Evolutionary conservation across 2,888 invertebrate species (phyloP), one percentile per base, ranked within the genome.

Genomic region (Diarsia rubi): DNA sequence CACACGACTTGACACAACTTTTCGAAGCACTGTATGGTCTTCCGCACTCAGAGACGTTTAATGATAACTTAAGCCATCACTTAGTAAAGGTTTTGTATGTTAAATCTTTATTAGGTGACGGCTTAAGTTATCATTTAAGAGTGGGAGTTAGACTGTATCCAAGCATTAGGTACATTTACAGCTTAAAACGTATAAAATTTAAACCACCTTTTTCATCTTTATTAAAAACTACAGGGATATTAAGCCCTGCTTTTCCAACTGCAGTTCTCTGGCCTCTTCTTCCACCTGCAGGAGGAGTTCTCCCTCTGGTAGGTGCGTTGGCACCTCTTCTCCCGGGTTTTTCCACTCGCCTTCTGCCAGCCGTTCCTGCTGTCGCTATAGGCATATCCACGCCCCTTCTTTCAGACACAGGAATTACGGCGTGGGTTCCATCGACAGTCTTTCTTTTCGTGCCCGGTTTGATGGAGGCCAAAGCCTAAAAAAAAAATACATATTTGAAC

Each of bases 221-320:
- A 14, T 75, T 75, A 47, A 83, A 89, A 1, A 86, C 81, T 0
- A 90, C 47, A 0, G 91, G 91, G 49, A 92, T 82, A 24, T 90
- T 88, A 0, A 87, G 5, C 2, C 73, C 81, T 54, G 74, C 79
- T 66, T 8, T 16, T 62, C 42, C 42, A 42, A 62, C 42, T 42
- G 42, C n/a, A 19, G 16, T 8, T 8, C 14, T 54, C 12, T 37
- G 37, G n/a, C 14, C n/a, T 19, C 60, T 62, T 6, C 42, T 62
- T 16, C 42, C 62, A 5, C 37, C 60, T 0, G 21, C 37, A 12
- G 60, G 37, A 5, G 37, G 21, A 0, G 37, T 54, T n/a, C 60
- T 60, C 5, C 60, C 60, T 3, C n/a, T 21, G 2, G 11, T 4
- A 0, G 21, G 37, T 21, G 5, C 14, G 2, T 14, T n/a, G n/a